Evolutionary conservation across 2,888 invertebrate species (phyloP).

Genomic region (Mayetiola destructor): DNA sequence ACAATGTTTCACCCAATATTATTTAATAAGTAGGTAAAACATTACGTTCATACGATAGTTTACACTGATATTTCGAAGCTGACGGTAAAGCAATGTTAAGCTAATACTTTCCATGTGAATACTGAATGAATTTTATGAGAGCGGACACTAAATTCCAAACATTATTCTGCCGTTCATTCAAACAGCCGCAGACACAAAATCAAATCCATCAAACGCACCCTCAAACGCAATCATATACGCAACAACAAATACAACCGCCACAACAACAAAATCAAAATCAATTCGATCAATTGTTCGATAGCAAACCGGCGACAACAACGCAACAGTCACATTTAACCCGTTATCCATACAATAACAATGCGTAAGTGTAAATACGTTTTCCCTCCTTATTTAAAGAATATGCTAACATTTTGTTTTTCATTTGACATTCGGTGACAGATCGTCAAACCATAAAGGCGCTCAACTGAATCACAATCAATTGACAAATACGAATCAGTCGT

Average conservation of each 20-base stretch:
- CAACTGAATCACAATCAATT: neutral
- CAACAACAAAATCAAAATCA: conserved; percentile 22
- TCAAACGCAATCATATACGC: neutral
- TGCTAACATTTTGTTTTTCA: neutral
- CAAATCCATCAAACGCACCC: neutral
- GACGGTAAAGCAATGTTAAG: no score
- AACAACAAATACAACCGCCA: conserved; percentile 18
- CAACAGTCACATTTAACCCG: conserved; percentile 10
- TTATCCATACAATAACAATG: conserved; percentile 14
- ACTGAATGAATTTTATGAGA: no score
- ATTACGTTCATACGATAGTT: no score
- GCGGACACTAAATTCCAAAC: no score
- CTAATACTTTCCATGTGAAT: no score
- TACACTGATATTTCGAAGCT: no score
- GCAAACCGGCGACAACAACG: conserved; percentile 15
- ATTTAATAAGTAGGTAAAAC: no score
- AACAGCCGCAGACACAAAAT: neutral
- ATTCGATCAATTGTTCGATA: conserved; percentile 18
- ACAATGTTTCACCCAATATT: no score
- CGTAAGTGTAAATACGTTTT: neutral
- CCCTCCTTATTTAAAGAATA: neutral
- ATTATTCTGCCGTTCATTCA: neutral
- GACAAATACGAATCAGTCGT: neutral
- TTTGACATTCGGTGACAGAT: neutral
- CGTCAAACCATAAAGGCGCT: neutral